phyloP scores from a whole-genome alignment of 2,888 invertebrate genomes.

The Andrena hattorfiana region DNA sequence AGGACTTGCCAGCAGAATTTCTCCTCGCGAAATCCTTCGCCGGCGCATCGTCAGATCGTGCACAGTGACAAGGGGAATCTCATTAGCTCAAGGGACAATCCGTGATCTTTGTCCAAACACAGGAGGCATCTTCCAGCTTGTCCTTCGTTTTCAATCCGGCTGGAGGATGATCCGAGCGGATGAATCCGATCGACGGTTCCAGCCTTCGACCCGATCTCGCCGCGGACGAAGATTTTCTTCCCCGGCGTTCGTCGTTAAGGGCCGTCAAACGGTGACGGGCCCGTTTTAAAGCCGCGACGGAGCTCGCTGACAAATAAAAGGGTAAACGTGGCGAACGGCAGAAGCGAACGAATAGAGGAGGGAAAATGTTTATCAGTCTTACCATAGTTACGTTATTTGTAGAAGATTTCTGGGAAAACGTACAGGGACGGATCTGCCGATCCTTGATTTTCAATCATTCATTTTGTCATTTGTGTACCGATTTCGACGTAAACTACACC shows the following conservation, averaged over 20 bases:
- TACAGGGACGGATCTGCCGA: not conserved
- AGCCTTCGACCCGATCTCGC: slow-evolving; percentile 64
- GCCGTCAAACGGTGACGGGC: slow-evolving; percentile 51
- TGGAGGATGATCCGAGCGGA: slow-evolving; percentile 63
- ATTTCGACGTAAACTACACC: not conserved
- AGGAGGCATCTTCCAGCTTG: slow-evolving; percentile 49
- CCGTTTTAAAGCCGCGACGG: slow-evolving; percentile 60
- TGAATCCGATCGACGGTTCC: slow-evolving; percentile 72
- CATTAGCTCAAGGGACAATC: slow-evolving; percentile 68
- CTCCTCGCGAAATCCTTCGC: slow-evolving; percentile 63
- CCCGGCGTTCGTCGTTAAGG: slow-evolving; percentile 57
- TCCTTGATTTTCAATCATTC: not conserved
- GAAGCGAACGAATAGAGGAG: not conserved
- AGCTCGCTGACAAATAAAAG: slow-evolving; percentile 56
- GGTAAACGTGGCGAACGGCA: slow-evolving; percentile 43
- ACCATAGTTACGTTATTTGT: too few species aligned
- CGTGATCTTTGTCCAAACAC: slow-evolving; percentile 74
- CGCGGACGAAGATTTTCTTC: slow-evolving; percentile 17
- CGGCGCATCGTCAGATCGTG: slow-evolving; percentile 65
- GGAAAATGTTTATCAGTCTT: too few species aligned
- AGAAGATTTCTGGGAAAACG: not conserved
- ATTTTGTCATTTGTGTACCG: not conserved
- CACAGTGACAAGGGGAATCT: slow-evolving; percentile 71
- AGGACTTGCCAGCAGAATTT: slow-evolving; percentile 67
- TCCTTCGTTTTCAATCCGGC: slow-evolving; percentile 56